Evolutionary conservation across 2,113 vertebrate genomes (phyloP).

Genomic region (Menura novaehollandiae): DNA sequence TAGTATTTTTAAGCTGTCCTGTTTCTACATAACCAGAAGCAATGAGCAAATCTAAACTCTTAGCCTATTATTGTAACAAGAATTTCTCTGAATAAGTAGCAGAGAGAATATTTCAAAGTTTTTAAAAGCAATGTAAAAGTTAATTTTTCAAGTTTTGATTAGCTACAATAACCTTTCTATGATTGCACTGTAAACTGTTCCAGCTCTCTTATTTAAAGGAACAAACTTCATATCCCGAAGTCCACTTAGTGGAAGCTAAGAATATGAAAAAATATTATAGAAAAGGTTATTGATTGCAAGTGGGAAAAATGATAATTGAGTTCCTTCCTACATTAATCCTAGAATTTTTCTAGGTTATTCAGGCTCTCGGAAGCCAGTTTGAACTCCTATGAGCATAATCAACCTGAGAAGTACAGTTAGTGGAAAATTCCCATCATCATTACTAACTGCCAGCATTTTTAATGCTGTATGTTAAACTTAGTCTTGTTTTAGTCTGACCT

Average conservation of each 20-base stretch:
- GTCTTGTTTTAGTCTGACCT: background rate
- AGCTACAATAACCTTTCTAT: conserved; percentile 13
- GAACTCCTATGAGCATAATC: background rate
- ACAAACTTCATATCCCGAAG: conserved; percentile 27
- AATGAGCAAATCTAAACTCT: background rate
- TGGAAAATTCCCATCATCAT: background rate
- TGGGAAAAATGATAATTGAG: background rate
- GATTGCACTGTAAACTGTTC: conserved; percentile 62
- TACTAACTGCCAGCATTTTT: conserved; percentile 44
- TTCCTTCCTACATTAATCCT: conserved; percentile 6
- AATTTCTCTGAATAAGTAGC: background rate
- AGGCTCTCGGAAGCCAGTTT: background rate
- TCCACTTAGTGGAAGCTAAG: background rate
- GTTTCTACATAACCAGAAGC: background rate
- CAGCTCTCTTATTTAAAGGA: conserved; percentile 15
- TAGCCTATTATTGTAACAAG: background rate
- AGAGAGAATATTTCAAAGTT: background rate
- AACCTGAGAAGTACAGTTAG: conserved; percentile 60
- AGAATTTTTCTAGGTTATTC: background rate
- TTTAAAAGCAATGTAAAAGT: background rate
- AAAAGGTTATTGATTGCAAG: conserved; percentile 15
- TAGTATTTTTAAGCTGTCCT: background rate
- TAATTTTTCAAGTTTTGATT: conserved; percentile 29
- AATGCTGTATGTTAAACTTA: background rate
- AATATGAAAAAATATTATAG: conserved; percentile 22